Percentiles rank a stretch among this genome's conserved stretches.
Conservation (phyloP, 2,113 vertebrate genomes). For the Calidris pygmaea region DNA sequence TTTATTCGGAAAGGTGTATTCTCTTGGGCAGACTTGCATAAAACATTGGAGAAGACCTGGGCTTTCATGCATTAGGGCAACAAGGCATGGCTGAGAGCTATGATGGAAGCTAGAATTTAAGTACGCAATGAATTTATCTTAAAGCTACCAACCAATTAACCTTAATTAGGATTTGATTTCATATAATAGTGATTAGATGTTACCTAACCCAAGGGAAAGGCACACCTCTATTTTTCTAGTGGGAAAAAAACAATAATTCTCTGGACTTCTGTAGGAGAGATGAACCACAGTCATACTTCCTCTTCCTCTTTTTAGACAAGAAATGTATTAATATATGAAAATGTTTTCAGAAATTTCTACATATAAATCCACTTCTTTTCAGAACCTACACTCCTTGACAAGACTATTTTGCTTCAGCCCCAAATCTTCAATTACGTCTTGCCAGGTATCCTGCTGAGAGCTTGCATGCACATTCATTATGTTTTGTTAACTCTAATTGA, state of each 20-base stretch:
- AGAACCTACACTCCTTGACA: neutral
- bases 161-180: constrained; percentile 23
- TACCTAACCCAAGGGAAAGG: neutral
- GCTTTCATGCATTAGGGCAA: neutral
- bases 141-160: neutral
- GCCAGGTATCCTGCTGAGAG: neutral
- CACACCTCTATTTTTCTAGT: neutral
- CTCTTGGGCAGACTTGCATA: neutral
- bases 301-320: neutral
- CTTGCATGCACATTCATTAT: neutral
- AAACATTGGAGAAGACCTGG: neutral
- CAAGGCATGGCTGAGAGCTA: neutral
- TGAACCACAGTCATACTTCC: neutral
- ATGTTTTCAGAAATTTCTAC: neutral
- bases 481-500: constrained; percentile 12
- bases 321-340: neutral
- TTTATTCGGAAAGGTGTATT: neutral
- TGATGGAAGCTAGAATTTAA: neutral
- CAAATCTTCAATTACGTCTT: neutral
- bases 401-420: neutral
- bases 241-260: neutral
- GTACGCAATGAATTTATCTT: neutral
- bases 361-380: neutral
- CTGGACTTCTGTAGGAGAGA: neutral
- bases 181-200: neutral